Evolutionary conservation across 2,888 invertebrate species (phyloP), one percentile per base, ranked within the genome.

Genomic region (Pemphredon lugubris): DNA sequence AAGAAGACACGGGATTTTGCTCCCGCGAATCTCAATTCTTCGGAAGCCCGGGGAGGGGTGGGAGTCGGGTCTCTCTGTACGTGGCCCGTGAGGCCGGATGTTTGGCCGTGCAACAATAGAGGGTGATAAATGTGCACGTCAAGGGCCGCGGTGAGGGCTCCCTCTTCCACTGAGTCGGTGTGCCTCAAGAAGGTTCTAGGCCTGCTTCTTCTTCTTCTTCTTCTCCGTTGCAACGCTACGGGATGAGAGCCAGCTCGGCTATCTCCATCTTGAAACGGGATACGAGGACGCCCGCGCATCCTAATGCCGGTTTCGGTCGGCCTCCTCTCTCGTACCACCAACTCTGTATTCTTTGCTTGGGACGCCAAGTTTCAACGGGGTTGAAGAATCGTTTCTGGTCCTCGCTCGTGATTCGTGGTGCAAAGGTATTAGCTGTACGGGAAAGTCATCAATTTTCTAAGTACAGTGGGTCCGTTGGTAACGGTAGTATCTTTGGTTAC

Each of bases 221-320:
- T 77, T 63, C 67, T 59, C 39, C 76, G 72, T 77, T 75, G 75
- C 64, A 40, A 55, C 55, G 73, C 64, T 58, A 26, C 69, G 61
- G 66, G 74, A 79, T 40, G 45, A 61, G 77, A 76, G 30, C 37
- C 60, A 39, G 58, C 73, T 60, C 48, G 80, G 83, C 83, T 88
- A 88, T 88, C 88, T 88, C 81, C 86, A 88, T 88, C 88, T 88
- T 87, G 88, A 88, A 88, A 88, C 83, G 85, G 85, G 88, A 88
- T 88, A 87, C 84, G 83, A 70, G 84, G 82, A 84, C 84, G 84
- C 84, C 82, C 84, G 83, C 85, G 85, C 83, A 87, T 87, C 84
- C 87, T 87, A 86, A 87, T 88, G 86, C 82, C 82, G 78, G 73
- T 81, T 83, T 79, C 66, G 79, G 72, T 63, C 57, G 58, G 59